Evolutionary conservation across 2,888 invertebrate genomes (phyloP).

Genomic region (Phanerotoma sp.): DNA sequence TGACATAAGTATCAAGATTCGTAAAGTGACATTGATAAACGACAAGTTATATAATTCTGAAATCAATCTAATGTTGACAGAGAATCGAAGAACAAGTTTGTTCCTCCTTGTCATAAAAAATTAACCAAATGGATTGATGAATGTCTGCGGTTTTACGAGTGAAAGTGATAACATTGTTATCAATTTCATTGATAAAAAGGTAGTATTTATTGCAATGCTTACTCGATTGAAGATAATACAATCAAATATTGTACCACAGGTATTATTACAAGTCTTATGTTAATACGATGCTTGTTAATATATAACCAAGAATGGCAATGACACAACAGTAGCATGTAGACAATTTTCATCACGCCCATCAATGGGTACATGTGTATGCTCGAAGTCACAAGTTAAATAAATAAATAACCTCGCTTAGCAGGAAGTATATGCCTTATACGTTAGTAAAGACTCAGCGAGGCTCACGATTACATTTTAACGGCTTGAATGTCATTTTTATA

Average conservation of each 20-base stretch:
- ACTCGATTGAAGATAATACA: background rate
- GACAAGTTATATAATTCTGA: too few species aligned
- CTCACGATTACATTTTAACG: conserved; percentile 7
- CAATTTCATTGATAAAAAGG: background rate
- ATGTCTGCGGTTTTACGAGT: background rate
- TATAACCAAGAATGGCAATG: background rate
- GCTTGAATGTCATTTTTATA: conserved; percentile 8
- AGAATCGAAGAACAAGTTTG: too few species aligned
- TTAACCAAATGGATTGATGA: background rate
- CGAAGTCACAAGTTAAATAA: conserved; percentile 29
- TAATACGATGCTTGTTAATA: background rate
- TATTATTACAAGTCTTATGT: background rate
- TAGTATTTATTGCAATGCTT: background rate
- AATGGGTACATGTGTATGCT: conserved; percentile 8
- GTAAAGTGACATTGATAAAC: too few species aligned
- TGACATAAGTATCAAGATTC: too few species aligned
- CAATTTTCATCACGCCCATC: conserved; percentile 8
- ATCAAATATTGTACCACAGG: background rate
- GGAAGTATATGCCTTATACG: conserved; percentile 42
- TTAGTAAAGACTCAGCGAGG: conserved; percentile 14
- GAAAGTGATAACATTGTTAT: conserved; percentile 4
- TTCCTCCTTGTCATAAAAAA: too few species aligned
- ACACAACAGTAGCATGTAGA: background rate
- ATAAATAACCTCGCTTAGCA: conserved; percentile 41
- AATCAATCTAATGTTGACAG: too few species aligned